phyloP scores from a whole-genome alignment of 2,888 invertebrate genomes.

The Synanthedon vespiformis region DNA sequence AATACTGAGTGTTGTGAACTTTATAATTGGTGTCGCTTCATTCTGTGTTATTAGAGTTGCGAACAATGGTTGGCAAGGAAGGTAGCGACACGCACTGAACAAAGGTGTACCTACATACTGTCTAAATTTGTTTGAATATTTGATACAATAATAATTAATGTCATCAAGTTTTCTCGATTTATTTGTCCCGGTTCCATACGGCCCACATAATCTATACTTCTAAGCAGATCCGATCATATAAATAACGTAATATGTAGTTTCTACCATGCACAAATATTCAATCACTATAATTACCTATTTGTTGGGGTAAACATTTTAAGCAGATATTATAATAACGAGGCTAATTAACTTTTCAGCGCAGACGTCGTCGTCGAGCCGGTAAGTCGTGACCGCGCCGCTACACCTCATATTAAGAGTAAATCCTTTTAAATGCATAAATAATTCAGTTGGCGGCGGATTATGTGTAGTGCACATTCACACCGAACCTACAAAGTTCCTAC shows the following conservation, averaged over 20 bases:
- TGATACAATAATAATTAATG: too few species aligned
- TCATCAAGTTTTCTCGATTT: too few species aligned
- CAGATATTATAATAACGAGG: constrained; percentile 23
- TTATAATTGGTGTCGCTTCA: constrained; percentile 34
- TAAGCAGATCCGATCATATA: too few species aligned
- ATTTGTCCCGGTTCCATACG: too few species aligned
- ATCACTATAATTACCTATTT: too few species aligned
- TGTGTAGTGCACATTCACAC: constrained; percentile 23
- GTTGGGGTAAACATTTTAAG: constrained; percentile 1
- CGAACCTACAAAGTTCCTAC: constrained; percentile 7
- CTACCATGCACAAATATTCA: too few species aligned
- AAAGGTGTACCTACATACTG: constrained; percentile 3
- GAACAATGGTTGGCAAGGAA: constrained; percentile 6
- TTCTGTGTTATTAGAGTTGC: constrained; percentile 8
- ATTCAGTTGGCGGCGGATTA: constrained; percentile 60
- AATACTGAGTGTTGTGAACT: constrained; percentile 12
- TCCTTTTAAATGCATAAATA: constrained; percentile 69
- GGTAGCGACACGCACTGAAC: constrained; percentile 9
- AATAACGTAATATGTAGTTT: too few species aligned
- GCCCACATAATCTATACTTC: too few species aligned
- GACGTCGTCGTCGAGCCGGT: constrained; percentile 19
- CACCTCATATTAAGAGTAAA: constrained; percentile 65
- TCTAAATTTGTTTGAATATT: neutral
- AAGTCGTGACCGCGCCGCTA: constrained; percentile 61
- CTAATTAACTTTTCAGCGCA: constrained; percentile 50